Percentiles rank a stretch among this genome's conserved stretches.
These are phyloP conservation scores for Dendrocopos noguchii DNA, from an alignment of 2,113 vertebrate species.

Conservation along the genomic window DNA sequence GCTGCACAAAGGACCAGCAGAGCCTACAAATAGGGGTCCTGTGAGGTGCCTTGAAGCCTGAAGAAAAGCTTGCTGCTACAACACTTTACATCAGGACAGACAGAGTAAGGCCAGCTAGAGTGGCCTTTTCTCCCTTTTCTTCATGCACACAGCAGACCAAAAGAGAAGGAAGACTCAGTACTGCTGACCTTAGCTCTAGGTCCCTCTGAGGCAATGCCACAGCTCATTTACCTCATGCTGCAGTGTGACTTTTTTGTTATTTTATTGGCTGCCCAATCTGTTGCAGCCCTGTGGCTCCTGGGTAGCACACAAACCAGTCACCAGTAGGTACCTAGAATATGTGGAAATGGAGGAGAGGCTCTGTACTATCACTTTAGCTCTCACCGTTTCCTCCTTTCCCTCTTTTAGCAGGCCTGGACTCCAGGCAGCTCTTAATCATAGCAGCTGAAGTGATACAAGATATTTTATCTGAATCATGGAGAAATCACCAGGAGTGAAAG, in stretches of 20 bases:
- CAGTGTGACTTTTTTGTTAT: not conserved
- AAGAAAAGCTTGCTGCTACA: not conserved
- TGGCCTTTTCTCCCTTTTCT: not conserved
- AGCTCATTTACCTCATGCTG: slow-evolving; percentile 50
- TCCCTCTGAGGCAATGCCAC: slow-evolving; percentile 34
- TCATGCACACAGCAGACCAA: not conserved
- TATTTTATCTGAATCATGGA: not conserved
- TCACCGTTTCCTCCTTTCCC: not conserved
- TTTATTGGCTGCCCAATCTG: not conserved
- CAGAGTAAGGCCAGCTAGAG: not conserved
- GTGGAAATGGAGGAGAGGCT: not conserved
- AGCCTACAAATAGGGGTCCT: not conserved
- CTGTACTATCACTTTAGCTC: not conserved
- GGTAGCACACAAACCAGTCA: not conserved
- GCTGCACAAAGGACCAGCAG: not conserved
- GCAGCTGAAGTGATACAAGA: too few relatives aligned
- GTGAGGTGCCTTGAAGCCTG: not conserved
- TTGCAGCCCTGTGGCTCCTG: not conserved
- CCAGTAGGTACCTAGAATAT: not conserved
- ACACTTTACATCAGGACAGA: not conserved
- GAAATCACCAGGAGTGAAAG: not conserved
- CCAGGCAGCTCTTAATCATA: not conserved
- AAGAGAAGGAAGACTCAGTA: not conserved
- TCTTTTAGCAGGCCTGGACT: not conserved
- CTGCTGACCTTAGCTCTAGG: not conserved